These are phyloP conservation scores for Halisarca cf. caerulea DNA, from an alignment of 37 sponge, comb jelly and placozoan genomes.

Conservation along the genomic window DNA sequence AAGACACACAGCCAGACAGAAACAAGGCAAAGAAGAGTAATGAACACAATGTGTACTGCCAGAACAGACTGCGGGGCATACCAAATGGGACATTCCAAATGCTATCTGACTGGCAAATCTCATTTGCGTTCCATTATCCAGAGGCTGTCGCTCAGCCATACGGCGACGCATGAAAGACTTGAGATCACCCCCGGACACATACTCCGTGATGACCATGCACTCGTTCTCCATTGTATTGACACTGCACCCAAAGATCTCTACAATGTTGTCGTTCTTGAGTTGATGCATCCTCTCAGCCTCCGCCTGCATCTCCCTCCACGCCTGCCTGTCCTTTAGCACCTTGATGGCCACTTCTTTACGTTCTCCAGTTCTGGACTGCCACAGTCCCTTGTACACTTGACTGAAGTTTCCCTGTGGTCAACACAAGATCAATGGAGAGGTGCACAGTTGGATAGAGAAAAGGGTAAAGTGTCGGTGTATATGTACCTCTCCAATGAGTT, in stretches of 20 bases:
- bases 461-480: no score
- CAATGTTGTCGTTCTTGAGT: constrained; percentile 59
- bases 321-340: constrained; percentile 46
- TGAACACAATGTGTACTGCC: no score
- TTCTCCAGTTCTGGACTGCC: constrained; percentile 21
- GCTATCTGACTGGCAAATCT: constrained; percentile 55
- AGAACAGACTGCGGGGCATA: constrained; percentile 29
- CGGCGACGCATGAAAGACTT: constrained; percentile 23
- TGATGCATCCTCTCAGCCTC: constrained; percentile 27
- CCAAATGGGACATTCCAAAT: constrained; percentile 69
- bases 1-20: neutral
- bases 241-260: constrained; percentile 45
- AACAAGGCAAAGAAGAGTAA: neutral
- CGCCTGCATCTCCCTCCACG: neutral
- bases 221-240: constrained; percentile 15
- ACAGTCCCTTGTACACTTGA: constrained; percentile 30
- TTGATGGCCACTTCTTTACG: constrained; percentile 35
- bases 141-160: neutral
- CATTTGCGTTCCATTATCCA: constrained; percentile 9
- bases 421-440: no score
- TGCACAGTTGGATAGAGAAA: no score
- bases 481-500: no score
- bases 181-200: constrained; percentile 55
- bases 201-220: constrained; percentile 69
- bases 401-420: constrained; percentile 79